These are phyloP conservation scores for Cherax quadricarinatus DNA, from an alignment of 1,140 invertebrate species.

Conservation along the genomic window DNA sequence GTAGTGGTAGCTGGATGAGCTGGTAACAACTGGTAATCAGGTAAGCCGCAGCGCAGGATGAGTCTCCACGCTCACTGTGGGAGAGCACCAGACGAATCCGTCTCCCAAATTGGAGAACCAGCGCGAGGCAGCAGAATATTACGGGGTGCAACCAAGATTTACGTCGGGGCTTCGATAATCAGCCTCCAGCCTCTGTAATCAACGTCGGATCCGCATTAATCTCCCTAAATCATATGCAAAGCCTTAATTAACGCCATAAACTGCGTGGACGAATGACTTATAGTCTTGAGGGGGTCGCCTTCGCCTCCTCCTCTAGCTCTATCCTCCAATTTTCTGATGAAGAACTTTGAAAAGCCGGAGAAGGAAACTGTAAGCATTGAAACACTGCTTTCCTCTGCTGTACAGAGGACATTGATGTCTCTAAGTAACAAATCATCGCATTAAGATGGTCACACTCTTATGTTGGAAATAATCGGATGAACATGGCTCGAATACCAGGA, in stretches of 20 bases:
- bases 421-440: too few relatives aligned
- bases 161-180: slow-evolving; percentile 62
- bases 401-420: too few relatives aligned
- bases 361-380: too few relatives aligned
- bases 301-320: neutral
- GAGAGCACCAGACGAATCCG: slow-evolving; percentile 42
- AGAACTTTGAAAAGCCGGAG: neutral
- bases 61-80: slow-evolving; percentile 17
- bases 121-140: slow-evolving; percentile 50
- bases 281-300: neutral
- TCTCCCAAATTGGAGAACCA: slow-evolving; percentile 57
- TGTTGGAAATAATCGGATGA: neutral
- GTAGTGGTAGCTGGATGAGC: too few relatives aligned
- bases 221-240: slow-evolving; percentile 63
- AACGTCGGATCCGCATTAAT: slow-evolving; percentile 65
- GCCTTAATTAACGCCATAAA: slow-evolving; percentile 68
- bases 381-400: too few relatives aligned
- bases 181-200: slow-evolving; percentile 66
- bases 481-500: neutral
- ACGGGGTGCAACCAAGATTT: slow-evolving; percentile 58
- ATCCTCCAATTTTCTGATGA: neutral
- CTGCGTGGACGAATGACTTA: slow-evolving; percentile 57
- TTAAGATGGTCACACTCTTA: too few relatives aligned
- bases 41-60: neutral
- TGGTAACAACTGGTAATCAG: too few relatives aligned